Base-by-base conservation (phyloP, 2,113 vertebrate genomes). In the Apodemus sylvaticus region DNA sequence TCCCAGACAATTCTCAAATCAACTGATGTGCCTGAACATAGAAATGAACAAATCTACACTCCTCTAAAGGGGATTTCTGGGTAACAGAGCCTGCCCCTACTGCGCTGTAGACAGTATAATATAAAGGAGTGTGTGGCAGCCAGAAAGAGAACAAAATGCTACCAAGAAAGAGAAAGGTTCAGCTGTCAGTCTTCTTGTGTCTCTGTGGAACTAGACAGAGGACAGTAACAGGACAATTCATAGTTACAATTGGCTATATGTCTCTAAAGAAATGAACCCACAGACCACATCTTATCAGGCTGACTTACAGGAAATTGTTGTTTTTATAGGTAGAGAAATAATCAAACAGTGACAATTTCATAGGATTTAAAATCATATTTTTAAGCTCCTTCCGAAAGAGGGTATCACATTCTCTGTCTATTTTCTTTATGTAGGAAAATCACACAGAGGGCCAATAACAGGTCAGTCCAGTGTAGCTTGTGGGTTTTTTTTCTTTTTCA, bases 1-100 rank as follows among this genome's bases (percentile, higher is more conserved):
- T 98, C 97, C 96, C 96, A 89, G 95, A 70, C 62, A 96, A 98
- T 98, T 98, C 97, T 91, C 93, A 92, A 94, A 93, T 81, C 92
- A 98, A 97, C 96, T 97, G 90, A 17, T 22, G 7, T 3, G 95
- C 96, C 91, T 93, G 53, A 79, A 62, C 8, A 31, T 48, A 64
- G 92, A 97, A 96, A 87, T 93, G 94, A 0, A 0, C 76, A 94
- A 91, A 89, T 31, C 92, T 95, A 48, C 95, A 71, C 77, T 97
- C 83, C 98, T 95, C 93, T 90, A 45, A 68, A 89, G 97, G 96
- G 93, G 95, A 95, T 86, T 97, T 96, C 95, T 94, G 96, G 93
- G 97, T 86, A 96, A 79, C 19, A 39, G 95, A 89, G 53, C 78
- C 42, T 62, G 73, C 48, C 58, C 83, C 73, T 74, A 36, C 74